Evolutionary conservation across 2,797 vertebrate species (phyloP).

Genomic region (Anguilla obscura): DNA sequence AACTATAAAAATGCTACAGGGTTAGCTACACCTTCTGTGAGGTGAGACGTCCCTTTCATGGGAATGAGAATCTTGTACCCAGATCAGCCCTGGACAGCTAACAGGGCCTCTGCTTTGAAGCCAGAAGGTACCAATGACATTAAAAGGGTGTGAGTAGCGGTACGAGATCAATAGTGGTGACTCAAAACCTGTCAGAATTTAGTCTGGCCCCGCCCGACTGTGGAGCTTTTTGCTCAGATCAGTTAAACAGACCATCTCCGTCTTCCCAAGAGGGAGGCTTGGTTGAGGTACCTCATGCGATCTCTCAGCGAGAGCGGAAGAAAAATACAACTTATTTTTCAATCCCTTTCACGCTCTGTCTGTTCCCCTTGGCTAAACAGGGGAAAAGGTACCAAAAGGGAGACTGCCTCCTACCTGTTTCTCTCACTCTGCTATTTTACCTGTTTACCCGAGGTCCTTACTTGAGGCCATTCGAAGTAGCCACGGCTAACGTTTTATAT

Average conservation of each 20-base stretch:
- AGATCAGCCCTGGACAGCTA: not conserved
- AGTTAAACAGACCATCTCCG: not conserved
- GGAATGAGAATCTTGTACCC: not conserved
- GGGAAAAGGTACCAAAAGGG: not conserved
- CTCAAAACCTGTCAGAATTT: not conserved
- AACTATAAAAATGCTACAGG: not conserved
- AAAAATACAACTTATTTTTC: not conserved
- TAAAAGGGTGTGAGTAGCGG: not conserved
- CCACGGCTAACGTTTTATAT: not conserved
- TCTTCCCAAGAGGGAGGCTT: not conserved
- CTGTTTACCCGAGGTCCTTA: not conserved
- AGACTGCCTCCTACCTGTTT: too few species aligned
- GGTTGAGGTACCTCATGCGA: not conserved
- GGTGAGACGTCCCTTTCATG: not conserved
- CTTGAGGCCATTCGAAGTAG: not conserved
- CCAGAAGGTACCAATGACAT: not conserved
- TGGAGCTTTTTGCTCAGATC: not conserved
- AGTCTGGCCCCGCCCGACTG: not conserved
- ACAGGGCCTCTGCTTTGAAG: not conserved
- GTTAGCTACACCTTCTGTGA: not conserved
- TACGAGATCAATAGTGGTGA: not conserved
- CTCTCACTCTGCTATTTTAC: not conserved
- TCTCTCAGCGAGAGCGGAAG: not conserved
- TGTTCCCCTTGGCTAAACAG: not conserved
- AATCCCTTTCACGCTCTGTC: not conserved